These are phyloP conservation scores for Cataglyphis albicans DNA, from an alignment of 2,888 invertebrate genomes.

Conservation along the genomic window DNA sequence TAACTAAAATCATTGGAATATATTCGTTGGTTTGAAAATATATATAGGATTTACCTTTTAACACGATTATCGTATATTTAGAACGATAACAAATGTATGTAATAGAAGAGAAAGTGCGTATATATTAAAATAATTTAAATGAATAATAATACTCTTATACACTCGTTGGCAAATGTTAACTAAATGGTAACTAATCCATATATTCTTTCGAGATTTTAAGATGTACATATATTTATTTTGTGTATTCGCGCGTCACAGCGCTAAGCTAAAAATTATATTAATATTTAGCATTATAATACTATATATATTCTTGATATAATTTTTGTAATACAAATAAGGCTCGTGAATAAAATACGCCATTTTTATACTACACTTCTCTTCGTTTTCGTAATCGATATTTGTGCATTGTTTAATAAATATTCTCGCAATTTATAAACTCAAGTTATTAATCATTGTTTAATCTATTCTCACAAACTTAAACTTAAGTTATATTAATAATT, in stretches of 20 bases:
- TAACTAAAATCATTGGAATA: background rate
- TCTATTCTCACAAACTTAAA: background rate
- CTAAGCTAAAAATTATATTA: background rate
- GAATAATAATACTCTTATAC: constrained; percentile 11
- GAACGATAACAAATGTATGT: background rate
- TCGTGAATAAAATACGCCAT: constrained; percentile 81
- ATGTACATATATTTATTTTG: constrained; percentile 1
- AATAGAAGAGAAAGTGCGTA: background rate
- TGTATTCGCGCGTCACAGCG: background rate
- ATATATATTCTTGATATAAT: constrained; percentile 43
- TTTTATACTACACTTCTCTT: constrained; percentile 48
- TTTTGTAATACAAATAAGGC: constrained; percentile 75
- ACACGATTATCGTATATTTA: background rate
- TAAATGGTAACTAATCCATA: background rate
- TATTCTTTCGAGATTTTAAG: constrained; percentile 14
- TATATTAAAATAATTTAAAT: constrained; percentile 17
- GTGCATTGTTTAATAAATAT: background rate
- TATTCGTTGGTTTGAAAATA: background rate
- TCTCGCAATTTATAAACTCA: too few species aligned
- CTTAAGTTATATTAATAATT: background rate
- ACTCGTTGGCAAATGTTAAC: constrained; percentile 4
- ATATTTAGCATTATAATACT: background rate
- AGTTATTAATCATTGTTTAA: background rate
- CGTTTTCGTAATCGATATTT: background rate
- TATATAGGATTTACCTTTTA: background rate